Base-by-base conservation (phyloP, 2,113 vertebrate genomes). In the Clarias macrocephalus region DNA sequence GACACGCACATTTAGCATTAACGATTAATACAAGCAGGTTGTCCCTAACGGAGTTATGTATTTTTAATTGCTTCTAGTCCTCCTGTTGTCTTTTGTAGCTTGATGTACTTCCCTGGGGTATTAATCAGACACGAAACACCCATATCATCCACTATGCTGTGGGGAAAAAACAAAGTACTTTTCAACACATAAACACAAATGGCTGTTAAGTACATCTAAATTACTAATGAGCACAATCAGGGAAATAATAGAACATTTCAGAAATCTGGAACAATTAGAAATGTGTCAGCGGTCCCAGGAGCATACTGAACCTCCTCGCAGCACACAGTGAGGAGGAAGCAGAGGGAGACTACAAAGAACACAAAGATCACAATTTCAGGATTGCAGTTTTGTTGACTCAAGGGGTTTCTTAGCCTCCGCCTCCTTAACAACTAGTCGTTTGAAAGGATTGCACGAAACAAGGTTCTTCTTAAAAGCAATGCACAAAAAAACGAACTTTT, bases 101-200 rank as follows among this genome's bases (percentile, higher is more conserved):
- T 80, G 13, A 73, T 16, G 23, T 30, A 28, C 56, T 59, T 80
- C 54, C 57, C 19, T 62, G 19, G 19, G 33, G 79, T 62, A 81
- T 62, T 62, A 81, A 81, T 81, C 57, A 81, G 79, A 42, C 30
- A 81, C 37, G 42, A 62, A 81, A 62, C 25, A 5, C 57, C 11
- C 79, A 62, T 2, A 3, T 80, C 57, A 62, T 62, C 57, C 30
- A 60, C 37, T 33, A 60, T 62, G 30, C 33, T 81, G 19, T 5
- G 30, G 59, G 8, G 25, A 28, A 33, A 30, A 3, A 16, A 59
- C 15, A 33, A 48, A 21, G 42, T 7, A 80, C 2, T 59, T 59
- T 19, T 33, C 15, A 59, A 80, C 19, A 62, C 30, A 42, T 3
- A 62, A 62, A 37, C 37, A 37, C n/a, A 81, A 37, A 81, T 25